Evolutionary conservation across 2,113 vertebrate species (phyloP), one percentile per base, ranked within the genome.

Genomic region (Rhynchomys soricoides): DNA sequence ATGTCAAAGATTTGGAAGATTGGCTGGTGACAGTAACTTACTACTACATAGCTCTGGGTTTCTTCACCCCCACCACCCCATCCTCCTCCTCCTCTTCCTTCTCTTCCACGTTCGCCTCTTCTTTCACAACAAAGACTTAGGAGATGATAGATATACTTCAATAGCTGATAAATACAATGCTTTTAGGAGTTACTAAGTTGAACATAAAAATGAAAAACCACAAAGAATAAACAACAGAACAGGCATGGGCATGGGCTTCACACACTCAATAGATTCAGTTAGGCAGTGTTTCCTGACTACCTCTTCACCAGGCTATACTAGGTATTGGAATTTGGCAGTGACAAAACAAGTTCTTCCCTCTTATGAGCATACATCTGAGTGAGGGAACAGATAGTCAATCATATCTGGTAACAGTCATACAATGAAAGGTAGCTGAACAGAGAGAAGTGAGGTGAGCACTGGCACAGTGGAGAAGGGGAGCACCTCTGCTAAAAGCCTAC

Each of bases 401-500:
- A 74, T n/a, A 45, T 59, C 55, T 43, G 73, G 52, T 21, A 59
- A 52, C 59, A 3, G 78, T 89, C 66, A 68, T 73, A 13, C 45
- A 88, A 71, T 68, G 52, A 81, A 88, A 66, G 71, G 70, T 88
- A 95, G 92, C 11, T 59, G 48, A 91, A 55, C 57, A 96, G 12
- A 85, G 50, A 91, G 68, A 93, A 95, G 92, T 40, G 52, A 93
- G 86, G 19, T 48, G 81, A 88, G 66, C 29, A 85, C 1, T 64
- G 24, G 43, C 10, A n/a, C 75, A 77, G 70, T 5, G 68, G 22
- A 74, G 24, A 94, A 17, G 6, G 34, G 78, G 10, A 57, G 71
- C 45, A 82, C 37, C 31, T 93, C 50, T 57, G 2, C 17, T 86
- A 93, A 5, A 66, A 89, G 79, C 95, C 97, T 96, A 99, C 99